These are phyloP conservation scores for Ormyrus nitidulus DNA, from an alignment of 2,888 invertebrate species.

Conservation along the genomic window DNA sequence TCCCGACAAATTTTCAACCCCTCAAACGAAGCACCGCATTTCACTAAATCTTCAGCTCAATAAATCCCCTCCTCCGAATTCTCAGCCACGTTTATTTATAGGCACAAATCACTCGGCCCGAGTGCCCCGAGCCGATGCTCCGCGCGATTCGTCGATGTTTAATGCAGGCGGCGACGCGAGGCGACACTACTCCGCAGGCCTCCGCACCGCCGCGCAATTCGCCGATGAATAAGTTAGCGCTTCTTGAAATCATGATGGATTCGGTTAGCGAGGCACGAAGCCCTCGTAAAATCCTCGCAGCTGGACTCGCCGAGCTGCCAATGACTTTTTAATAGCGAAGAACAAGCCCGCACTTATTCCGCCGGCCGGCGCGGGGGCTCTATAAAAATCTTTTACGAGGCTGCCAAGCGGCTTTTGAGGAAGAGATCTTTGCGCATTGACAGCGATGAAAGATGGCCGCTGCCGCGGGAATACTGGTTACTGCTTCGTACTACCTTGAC, in stretches of 20 bases:
- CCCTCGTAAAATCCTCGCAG: constrained; percentile 45
- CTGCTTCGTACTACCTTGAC: no score
- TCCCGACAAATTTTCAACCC: no score
- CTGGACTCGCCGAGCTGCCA: constrained; percentile 18
- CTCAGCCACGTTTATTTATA: no score
- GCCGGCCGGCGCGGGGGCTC: not conserved
- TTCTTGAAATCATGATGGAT: constrained; percentile 46
- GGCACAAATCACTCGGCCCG: no score
- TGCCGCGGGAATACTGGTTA: not conserved
- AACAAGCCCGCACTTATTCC: constrained; percentile 39
- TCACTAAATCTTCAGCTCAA: no score
- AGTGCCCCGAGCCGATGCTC: no score
- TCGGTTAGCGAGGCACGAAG: constrained; percentile 31
- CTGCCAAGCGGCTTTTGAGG: constrained; percentile 2
- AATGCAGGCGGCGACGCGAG: not conserved
- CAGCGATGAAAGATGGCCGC: not conserved
- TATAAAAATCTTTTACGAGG: constrained; percentile 49
- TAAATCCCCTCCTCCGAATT: no score
- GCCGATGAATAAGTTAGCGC: constrained; percentile 37
- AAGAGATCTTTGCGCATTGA: constrained; percentile 11
- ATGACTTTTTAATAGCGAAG: constrained; percentile 51
- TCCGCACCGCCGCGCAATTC: not conserved
- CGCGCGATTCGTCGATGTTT: no score
- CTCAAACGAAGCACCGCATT: no score
- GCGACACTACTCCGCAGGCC: not conserved